phyloP scores from a whole-genome alignment of 2,888 invertebrate genomes.

The Polydrusus tereticollis region DNA sequence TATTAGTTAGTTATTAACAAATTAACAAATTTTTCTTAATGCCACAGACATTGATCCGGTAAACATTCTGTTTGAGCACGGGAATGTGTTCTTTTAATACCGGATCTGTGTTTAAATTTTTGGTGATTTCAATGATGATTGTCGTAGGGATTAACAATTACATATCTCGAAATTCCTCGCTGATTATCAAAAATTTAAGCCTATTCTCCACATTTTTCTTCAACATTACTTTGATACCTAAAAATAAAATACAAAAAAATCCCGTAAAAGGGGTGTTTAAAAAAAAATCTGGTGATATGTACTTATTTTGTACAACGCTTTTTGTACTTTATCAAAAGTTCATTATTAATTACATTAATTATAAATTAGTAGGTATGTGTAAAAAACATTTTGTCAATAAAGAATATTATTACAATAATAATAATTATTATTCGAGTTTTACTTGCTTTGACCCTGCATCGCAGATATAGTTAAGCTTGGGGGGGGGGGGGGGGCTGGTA shows the following conservation, averaged over 20 bases:
- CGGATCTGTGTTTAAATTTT: neutral
- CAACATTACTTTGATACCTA: constrained; percentile 18
- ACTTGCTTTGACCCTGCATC: no score
- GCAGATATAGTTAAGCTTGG: no score
- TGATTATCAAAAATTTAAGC: constrained; percentile 5
- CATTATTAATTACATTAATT: constrained; percentile 53
- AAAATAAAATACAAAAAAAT: constrained; percentile 41
- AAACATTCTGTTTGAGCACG: neutral
- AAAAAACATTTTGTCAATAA: constrained; percentile 55
- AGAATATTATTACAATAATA: constrained; percentile 51
- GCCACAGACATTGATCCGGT: neutral
- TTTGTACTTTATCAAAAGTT: constrained; percentile 59
- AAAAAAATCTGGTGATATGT: constrained; percentile 58
- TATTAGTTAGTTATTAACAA: constrained; percentile 51
- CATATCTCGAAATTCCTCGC: neutral
- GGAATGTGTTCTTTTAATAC: no score
- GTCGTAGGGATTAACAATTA: no score
- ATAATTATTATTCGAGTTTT: constrained; percentile 34
- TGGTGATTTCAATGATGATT: neutral
- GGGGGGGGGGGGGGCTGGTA: no score
- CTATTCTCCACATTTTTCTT: neutral
- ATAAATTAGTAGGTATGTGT: constrained; percentile 52
- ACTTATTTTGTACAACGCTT: constrained; percentile 57
- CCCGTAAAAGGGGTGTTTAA: constrained; percentile 30
- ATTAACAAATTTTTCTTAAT: constrained; percentile 44